Evolutionary conservation across 2,888 invertebrate species (phyloP).

Genomic region (Lottia scabra): DNA sequence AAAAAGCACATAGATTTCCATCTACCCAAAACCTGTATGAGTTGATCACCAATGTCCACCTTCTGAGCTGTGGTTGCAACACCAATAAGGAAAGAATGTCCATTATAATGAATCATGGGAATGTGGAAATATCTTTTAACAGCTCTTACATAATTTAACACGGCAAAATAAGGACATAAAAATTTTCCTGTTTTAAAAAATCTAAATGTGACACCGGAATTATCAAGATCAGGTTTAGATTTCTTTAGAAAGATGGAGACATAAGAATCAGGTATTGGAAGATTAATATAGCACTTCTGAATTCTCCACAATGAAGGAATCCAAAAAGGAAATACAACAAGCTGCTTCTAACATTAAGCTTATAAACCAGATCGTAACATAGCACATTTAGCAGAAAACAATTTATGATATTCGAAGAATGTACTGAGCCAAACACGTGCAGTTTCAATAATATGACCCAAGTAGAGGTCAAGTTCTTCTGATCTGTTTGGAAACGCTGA

Average conservation of each 20-base stretch:
- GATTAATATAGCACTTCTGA: conserved; percentile 2
- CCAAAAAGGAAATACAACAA: conserved; percentile 11
- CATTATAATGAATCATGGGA: no score
- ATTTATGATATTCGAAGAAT: no score
- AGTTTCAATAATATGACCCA: no score
- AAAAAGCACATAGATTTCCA: no score
- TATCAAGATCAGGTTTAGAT: conserved; percentile 8
- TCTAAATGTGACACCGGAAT: neutral
- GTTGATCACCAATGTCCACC: no score
- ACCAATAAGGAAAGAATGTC: no score
- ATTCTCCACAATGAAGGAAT: conserved; percentile 17
- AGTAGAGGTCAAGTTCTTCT: no score
- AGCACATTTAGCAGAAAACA: no score
- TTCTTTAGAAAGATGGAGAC: neutral
- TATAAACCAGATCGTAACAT: neutral
- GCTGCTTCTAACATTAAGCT: neutral
- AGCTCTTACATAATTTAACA: neutral
- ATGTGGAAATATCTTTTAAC: neutral
- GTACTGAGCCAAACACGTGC: no score
- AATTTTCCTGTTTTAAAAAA: neutral
- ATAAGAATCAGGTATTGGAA: neutral
- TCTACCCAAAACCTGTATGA: no score
- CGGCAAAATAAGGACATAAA: neutral
- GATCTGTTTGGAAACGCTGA: no score
- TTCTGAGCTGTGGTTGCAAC: no score